Evolutionary conservation across 2,113 vertebrate genomes (phyloP), one percentile per base, ranked within the genome.

Genomic region (Triplophysa tibetana): DNA sequence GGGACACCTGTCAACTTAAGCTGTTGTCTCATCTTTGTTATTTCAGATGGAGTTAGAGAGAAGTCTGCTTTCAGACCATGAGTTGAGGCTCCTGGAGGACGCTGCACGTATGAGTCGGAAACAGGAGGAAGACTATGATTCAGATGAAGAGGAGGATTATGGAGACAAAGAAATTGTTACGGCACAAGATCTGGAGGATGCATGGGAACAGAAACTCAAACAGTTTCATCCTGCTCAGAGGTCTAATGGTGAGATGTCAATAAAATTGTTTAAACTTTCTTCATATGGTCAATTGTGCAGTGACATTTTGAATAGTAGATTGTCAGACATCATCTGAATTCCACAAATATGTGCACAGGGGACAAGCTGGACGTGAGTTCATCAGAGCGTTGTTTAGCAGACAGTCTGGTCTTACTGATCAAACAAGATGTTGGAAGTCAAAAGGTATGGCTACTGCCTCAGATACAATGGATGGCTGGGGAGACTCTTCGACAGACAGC

Each of bases 381-480:
- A 0, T 17, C 90, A 88, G 81, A 93, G 68, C 94, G 97, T 84
- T 95, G 93, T 85, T 89, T 98, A 74, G 92, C 93, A 41, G 89
- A 93, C 77, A 94, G 92, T 43, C 89, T 99, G 75, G 79, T 96
- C 45, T 90, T 99, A 6, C 84, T 99, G 88, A 92, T 94, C 26
- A 92, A 93, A 88, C 93, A 96, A 88, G 94, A 93, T 75, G 83
- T 97, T 0, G 95, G 93, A 3, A 87, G 85, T 19, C 83, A 94
- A 81, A 93, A 95, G 33, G 17, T 95, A 61, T 99, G 97, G 98
- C 88, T 98, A 56, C 86, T 99, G 70, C 97, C 98, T 68, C 97
- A 99, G 88, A 81, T 84, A 5, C 90, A 91, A 68, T 99, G 98
- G 98, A 90, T 93, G 85, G 86, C 89, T 2, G 97, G 97, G 81